Conservation (phyloP, 2,888 invertebrate genomes). For the Trichopoda pennipes region DNA sequence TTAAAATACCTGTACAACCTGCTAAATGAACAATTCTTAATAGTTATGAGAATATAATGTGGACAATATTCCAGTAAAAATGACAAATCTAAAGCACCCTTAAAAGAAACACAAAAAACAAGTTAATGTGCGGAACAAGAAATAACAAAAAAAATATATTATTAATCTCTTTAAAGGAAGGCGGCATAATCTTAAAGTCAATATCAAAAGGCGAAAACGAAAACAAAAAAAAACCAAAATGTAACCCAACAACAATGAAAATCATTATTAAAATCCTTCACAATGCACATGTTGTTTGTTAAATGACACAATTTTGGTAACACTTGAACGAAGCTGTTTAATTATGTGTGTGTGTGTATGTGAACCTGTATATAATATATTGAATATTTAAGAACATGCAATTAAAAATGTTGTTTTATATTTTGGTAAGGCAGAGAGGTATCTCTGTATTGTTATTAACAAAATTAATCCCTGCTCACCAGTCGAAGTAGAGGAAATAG, state of each 20-base stretch:
- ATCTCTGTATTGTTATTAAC: slow-evolving; percentile 35
- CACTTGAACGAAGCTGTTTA: slow-evolving; percentile 41
- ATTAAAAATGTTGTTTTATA: slow-evolving; percentile 60
- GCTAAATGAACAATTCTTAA: slow-evolving; percentile 33
- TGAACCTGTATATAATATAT: neutral
- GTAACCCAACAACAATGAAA: slow-evolving; percentile 63
- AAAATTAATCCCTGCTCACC: slow-evolving; percentile 4
- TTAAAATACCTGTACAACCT: slow-evolving; percentile 56
- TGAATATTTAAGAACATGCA: neutral
- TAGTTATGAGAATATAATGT: slow-evolving; percentile 34
- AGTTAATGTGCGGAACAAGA: neutral
- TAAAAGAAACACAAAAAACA: neutral
- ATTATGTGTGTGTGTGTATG: neutral
- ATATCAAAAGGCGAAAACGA: slow-evolving; percentile 47
- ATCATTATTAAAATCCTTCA: slow-evolving; percentile 62
- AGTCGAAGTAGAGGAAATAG: neutral
- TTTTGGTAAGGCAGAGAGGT: slow-evolving; percentile 51
- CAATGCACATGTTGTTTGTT: slow-evolving; percentile 66
- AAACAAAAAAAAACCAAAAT: slow-evolving; percentile 38
- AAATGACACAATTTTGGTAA: slow-evolving; percentile 67
- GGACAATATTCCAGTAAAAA: slow-evolving; percentile 34
- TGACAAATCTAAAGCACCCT: slow-evolving; percentile 60
- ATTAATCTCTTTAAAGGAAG: slow-evolving; percentile 62
- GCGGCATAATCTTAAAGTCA: slow-evolving; percentile 68
- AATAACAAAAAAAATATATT: slow-evolving; percentile 10